Evolutionary conservation across 1,140 invertebrate genomes (phyloP).

Genomic region (Drosophila tani): DNA sequence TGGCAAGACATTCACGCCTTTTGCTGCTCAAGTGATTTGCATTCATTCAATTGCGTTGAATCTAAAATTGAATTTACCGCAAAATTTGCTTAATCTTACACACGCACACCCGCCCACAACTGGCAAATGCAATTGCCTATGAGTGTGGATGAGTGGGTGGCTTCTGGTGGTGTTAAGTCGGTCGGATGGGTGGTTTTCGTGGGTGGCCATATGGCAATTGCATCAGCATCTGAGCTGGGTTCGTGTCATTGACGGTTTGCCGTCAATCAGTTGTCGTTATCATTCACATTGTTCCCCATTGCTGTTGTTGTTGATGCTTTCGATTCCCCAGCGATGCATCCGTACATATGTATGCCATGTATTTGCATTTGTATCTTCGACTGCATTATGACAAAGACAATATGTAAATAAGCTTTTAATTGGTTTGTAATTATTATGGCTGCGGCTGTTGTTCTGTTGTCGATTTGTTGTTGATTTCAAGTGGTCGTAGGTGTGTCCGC

Average conservation of each 20-base stretch:
- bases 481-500: conserved; percentile 18
- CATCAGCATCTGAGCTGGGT: conserved; percentile 4
- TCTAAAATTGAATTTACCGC: conserved; percentile 43
- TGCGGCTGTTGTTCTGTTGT: conserved; percentile 40
- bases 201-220: conserved; percentile 30
- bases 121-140: conserved; percentile 16
- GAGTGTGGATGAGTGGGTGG: conserved; percentile 9
- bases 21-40: conserved; percentile 27
- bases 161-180: neutral
- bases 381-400: conserved; percentile 52
- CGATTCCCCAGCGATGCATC: conserved; percentile 23
- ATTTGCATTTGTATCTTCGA: conserved; percentile 17
- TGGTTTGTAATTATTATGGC: conserved; percentile 74
- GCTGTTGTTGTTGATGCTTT: neutral
- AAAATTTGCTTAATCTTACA: conserved; percentile 52
- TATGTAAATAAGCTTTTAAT: conserved; percentile 75
- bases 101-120: neutral
- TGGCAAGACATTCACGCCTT: conserved; percentile 27
- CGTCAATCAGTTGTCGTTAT: conserved; percentile 67
- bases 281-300: conserved; percentile 5
- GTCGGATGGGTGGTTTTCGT: conserved; percentile 5
- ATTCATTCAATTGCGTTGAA: conserved; percentile 35
- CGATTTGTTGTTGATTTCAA: conserved; percentile 24
- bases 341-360: conserved; percentile 7
- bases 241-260: conserved; percentile 62